Conservation (phyloP, 1,140 invertebrate species). For the Arctopsyche grandis region DNA sequence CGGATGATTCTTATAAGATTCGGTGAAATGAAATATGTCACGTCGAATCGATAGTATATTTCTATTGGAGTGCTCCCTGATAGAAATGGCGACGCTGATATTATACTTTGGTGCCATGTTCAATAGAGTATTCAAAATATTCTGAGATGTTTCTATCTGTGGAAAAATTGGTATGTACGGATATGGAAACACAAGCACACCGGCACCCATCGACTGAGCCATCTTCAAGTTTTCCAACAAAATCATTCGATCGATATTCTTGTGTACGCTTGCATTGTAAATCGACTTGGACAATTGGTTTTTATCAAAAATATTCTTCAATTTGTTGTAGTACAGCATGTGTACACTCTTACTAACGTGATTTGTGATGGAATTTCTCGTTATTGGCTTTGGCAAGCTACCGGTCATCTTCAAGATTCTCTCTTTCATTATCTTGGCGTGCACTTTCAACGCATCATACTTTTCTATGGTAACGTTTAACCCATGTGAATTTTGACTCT, state of each 20-base stretch:
- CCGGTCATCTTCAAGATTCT: constrained; percentile 41
- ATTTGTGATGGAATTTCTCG: neutral
- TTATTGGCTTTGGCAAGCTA: neutral
- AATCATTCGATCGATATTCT: constrained; percentile 32
- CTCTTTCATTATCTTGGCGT: constrained; percentile 49
- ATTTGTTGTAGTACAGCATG: constrained; percentile 45
- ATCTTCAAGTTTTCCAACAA: constrained; percentile 46
- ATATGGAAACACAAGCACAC: constrained; percentile 39
- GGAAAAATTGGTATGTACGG: constrained; percentile 41
- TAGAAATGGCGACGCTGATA: constrained; percentile 43
- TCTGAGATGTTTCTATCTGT: neutral
- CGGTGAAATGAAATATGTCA: constrained; percentile 45
- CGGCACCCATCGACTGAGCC: constrained; percentile 39
- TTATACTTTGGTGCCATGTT: constrained; percentile 45
- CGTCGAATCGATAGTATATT: constrained; percentile 47
- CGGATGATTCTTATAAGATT: constrained; percentile 44
- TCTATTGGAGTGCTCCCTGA: constrained; percentile 47
- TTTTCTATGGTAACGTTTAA: constrained; percentile 49
- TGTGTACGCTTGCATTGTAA: constrained; percentile 25
- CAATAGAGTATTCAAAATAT: constrained; percentile 44
- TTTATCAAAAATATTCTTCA: constrained; percentile 33
- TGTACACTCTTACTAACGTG: constrained; percentile 33
- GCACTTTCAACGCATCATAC: constrained; percentile 51
- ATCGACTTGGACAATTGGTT: neutral
- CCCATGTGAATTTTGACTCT: constrained; percentile 18